Evolutionary conservation across 2,113 vertebrate species (phyloP).

Genomic region (Aphyosemion australe): DNA sequence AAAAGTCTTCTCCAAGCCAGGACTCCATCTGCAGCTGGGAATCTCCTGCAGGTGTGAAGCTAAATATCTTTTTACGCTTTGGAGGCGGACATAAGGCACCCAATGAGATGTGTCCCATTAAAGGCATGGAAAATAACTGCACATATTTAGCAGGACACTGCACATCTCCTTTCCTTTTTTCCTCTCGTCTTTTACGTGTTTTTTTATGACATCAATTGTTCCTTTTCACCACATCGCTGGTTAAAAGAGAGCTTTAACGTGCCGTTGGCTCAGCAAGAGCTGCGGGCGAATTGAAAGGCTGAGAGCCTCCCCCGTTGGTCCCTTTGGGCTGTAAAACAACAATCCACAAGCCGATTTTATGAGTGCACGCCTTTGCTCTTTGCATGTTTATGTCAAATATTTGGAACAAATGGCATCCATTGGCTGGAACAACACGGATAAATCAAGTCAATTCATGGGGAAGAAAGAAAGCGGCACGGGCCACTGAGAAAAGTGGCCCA

Average conservation of each 20-base stretch:
- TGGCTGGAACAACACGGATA: constrained; percentile 79
- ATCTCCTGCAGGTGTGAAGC: constrained; percentile 64
- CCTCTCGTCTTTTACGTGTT: constrained; percentile 9
- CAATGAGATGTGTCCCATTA: constrained; percentile 82
- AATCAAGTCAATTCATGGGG: constrained; percentile 72
- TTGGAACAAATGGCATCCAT: constrained; percentile 77
- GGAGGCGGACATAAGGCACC: constrained; percentile 76
- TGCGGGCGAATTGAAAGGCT: constrained; percentile 58
- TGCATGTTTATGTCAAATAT: constrained; percentile 80
- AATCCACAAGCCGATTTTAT: constrained; percentile 69
- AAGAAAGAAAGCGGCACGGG: constrained; percentile 36
- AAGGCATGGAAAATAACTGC: constrained; percentile 72
- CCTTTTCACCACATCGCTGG: constrained; percentile 65
- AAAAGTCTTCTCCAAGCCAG: constrained; percentile 17
- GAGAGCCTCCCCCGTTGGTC: constrained; percentile 26
- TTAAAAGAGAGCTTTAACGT: constrained; percentile 68
- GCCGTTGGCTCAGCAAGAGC: constrained; percentile 69
- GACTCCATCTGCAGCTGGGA: constrained; percentile 42
- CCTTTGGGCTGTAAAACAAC: constrained; percentile 73
- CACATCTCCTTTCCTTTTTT: constrained; percentile 59
- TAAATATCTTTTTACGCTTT: constrained; percentile 67
- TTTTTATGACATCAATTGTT: constrained; percentile 68
- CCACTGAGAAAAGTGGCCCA: constrained; percentile 68
- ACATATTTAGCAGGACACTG: constrained; percentile 76
- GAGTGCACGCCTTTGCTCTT: constrained; percentile 75